Evolutionary conservation across 2,888 invertebrate genomes (phyloP).

Genomic region (Coremacera marginata): DNA sequence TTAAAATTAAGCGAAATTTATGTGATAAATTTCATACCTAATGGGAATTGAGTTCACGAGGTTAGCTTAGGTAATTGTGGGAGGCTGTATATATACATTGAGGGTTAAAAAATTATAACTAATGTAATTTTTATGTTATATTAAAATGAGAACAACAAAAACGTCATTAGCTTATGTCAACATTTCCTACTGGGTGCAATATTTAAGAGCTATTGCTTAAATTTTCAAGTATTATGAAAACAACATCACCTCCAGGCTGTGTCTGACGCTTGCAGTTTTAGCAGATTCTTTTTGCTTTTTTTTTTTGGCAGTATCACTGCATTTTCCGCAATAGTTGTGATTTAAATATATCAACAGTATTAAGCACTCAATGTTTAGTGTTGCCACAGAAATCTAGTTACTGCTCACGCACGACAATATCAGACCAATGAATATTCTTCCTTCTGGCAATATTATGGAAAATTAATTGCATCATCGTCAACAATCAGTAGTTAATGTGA

Average conservation of each 20-base stretch:
- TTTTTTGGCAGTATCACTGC: not conserved
- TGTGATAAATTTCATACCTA: slow-evolving; percentile 15
- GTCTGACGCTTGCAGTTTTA: too few relatives aligned
- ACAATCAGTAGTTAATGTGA: slow-evolving; percentile 6
- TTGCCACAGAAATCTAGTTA: slow-evolving; percentile 23
- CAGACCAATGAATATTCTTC: not conserved
- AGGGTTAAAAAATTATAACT: not conserved
- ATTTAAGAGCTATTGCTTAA: not conserved
- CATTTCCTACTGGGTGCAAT: slow-evolving; percentile 20
- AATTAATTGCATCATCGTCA: slow-evolving; percentile 24
- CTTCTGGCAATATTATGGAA: slow-evolving; percentile 23
- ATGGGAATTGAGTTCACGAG: slow-evolving; percentile 24
- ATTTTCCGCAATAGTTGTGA: slow-evolving; percentile 1
- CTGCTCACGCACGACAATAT: slow-evolving; percentile 31
- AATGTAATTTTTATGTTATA: not conserved
- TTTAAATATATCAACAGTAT: slow-evolving; percentile 28
- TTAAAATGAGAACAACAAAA: not conserved
- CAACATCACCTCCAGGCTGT: not conserved
- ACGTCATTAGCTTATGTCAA: not conserved
- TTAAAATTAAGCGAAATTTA: slow-evolving; percentile 32
- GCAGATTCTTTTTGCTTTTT: not conserved
- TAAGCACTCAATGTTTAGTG: not conserved
- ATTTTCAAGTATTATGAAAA: not conserved
- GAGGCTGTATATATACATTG: not conserved
- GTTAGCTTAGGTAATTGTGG: not conserved